These are phyloP conservation scores for Cepaea nemoralis DNA, from an alignment of 1,140 invertebrate species.

Conservation along the genomic window DNA sequence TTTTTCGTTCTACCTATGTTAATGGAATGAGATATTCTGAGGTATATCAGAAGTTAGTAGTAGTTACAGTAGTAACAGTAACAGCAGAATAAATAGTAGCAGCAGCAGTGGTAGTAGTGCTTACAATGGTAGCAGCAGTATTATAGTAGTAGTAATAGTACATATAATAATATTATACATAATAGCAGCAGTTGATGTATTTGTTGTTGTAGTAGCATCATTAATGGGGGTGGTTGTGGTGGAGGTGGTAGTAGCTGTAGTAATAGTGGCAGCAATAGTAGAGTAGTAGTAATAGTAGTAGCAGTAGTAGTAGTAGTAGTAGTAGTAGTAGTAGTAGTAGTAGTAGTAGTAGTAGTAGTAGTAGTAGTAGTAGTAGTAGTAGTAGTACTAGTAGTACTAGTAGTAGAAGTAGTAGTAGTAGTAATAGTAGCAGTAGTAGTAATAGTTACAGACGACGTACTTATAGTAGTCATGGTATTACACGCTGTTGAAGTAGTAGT, in stretches of 20 bases:
- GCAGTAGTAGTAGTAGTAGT: slow-evolving; percentile 14
- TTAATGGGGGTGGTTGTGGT: background rate
- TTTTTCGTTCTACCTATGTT: no score
- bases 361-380: slow-evolving; percentile 21
- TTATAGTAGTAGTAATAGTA: no score
- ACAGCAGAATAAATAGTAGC: no score
- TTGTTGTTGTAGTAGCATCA: background rate
- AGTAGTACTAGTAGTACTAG: slow-evolving; percentile 26
- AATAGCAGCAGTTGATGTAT: no score
- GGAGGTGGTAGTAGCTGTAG: background rate
- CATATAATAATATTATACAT: no score
- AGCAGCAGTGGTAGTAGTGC: no score
- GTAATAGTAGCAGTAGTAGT: slow-evolving; percentile 26
- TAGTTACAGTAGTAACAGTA: no score
- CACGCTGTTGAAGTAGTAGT: no score
- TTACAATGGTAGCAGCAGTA: no score
- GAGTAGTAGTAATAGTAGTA: background rate
- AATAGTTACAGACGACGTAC: background rate
- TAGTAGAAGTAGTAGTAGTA: slow-evolving; percentile 21
- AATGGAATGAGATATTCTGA: no score
- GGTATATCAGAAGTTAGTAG: no score
- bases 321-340: slow-evolving; percentile 21
- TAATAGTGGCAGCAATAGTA: background rate
- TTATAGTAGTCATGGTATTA: no score
- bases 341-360: slow-evolving; percentile 8